Percentiles rank a stretch among this genome's conserved stretches.
Conservation (phyloP, 2,888 invertebrate genomes). For the Cantharis rustica region DNA sequence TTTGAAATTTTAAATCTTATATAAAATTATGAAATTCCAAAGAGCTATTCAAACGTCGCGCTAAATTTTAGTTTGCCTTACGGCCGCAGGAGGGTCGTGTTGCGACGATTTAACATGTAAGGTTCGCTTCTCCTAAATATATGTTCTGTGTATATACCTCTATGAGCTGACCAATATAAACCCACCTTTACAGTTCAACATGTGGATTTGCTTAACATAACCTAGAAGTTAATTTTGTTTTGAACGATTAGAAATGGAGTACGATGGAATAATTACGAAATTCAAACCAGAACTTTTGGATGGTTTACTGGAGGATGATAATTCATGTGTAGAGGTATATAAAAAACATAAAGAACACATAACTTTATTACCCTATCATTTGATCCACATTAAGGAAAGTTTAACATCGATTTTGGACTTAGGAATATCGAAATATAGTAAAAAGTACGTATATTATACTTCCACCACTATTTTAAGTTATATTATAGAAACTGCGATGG, state of each 20-base stretch:
- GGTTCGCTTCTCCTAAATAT: too few species aligned
- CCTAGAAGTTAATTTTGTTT: background rate
- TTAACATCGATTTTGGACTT: constrained; percentile 64
- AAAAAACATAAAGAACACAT: constrained; percentile 63
- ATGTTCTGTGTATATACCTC: too few species aligned
- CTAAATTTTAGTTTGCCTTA: too few species aligned
- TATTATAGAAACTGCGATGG: too few species aligned
- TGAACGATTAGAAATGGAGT: constrained; percentile 11
- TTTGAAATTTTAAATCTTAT: too few species aligned
- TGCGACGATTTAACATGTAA: too few species aligned
- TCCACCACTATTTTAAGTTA: too few species aligned
- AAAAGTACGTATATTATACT: constrained; percentile 55
- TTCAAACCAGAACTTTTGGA: constrained; percentile 61
- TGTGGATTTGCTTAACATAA: background rate
- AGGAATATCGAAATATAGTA: constrained; percentile 65
- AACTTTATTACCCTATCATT: constrained; percentile 67
- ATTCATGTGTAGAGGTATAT: constrained; percentile 61
- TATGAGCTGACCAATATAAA: background rate
- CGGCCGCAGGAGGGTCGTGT: too few species aligned
- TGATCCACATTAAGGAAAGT: constrained; percentile 63
- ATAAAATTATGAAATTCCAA: too few species aligned
- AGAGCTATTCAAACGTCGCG: too few species aligned
- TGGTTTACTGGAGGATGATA: constrained; percentile 61
- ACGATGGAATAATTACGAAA: constrained; percentile 39
- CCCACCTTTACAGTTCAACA: background rate